Percentiles rank a stretch among this genome's conserved stretches.
phyloP scores from a whole-genome alignment of 1,140 invertebrate genomes.

The Choristoneura fumiferana region DNA sequence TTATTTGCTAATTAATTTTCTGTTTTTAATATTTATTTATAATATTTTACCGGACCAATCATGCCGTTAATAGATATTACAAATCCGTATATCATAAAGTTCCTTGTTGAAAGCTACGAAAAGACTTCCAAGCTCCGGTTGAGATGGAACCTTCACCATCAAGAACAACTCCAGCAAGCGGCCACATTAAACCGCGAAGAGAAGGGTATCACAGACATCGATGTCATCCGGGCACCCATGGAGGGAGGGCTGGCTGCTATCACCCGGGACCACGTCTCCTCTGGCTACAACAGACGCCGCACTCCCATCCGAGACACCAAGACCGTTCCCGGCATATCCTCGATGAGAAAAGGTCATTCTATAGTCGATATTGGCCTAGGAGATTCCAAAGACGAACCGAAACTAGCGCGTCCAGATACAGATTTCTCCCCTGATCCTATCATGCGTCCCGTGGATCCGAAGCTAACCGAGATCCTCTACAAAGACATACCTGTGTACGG shows the following conservation, averaged over 20 bases:
- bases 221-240: conserved; percentile 29
- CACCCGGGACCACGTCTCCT: conserved; percentile 27
- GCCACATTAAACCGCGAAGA: conserved; percentile 31
- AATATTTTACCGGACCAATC: neutral
- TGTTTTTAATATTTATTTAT: too few relatives aligned
- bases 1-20: too few relatives aligned
- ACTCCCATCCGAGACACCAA: conserved; percentile 26
- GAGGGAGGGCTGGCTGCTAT: conserved; percentile 32
- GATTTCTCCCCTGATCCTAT: conserved; percentile 32
- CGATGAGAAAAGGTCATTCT: conserved; percentile 33
- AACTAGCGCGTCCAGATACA: conserved; percentile 29
- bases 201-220: conserved; percentile 32
- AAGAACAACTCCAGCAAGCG: conserved; percentile 29
- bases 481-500: conserved; percentile 35
- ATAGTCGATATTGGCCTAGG: conserved; percentile 36
- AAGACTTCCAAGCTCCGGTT: conserved; percentile 33
- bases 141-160: conserved; percentile 37
- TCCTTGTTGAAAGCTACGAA: conserved; percentile 40
- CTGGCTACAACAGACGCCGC: conserved; percentile 27
- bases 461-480: conserved; percentile 32
- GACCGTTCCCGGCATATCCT: conserved; percentile 23
- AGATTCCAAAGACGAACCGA: conserved; percentile 36
- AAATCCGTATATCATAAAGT: conserved; percentile 40
- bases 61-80: conserved; percentile 41
- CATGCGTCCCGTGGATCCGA: conserved; percentile 34